Evolutionary conservation across 2,888 invertebrate species (phyloP).

Genomic region (Papilio demoleus): DNA sequence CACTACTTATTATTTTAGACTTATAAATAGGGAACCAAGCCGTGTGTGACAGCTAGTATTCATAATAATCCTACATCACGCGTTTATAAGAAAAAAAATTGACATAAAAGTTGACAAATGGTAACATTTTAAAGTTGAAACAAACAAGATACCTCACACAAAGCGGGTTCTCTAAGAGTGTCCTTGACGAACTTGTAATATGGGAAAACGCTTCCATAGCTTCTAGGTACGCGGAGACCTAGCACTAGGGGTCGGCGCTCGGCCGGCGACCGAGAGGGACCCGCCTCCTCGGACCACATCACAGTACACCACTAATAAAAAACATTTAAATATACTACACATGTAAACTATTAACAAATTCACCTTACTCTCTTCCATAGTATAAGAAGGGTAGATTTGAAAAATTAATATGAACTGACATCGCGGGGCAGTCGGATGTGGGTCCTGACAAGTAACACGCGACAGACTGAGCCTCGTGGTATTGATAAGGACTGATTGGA

Average conservation of each 20-base stretch:
- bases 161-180: slow-evolving; percentile 66
- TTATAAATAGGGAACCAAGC: too few relatives aligned
- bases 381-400: slow-evolving; percentile 45
- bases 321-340: slow-evolving; percentile 54
- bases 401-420: slow-evolving; percentile 29
- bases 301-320: slow-evolving; percentile 58
- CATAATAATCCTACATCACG: not conserved
- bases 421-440: not conserved
- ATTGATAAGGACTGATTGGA: slow-evolving; percentile 74
- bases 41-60: too few relatives aligned
- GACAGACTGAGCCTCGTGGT: slow-evolving; percentile 54
- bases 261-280: slow-evolving; percentile 57
- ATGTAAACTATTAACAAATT: slow-evolving; percentile 42
- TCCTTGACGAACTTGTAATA: slow-evolving; percentile 85
- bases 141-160: slow-evolving; percentile 54
- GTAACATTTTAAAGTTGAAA: not conserved
- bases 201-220: slow-evolving; percentile 85
- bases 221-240: slow-evolving; percentile 75
- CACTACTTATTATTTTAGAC: too few relatives aligned
- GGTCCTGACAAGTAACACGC: slow-evolving; percentile 32
- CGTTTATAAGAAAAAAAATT: not conserved
- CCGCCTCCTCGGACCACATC: slow-evolving; percentile 58
- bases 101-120: not conserved
- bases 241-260: slow-evolving; percentile 74
- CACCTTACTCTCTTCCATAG: slow-evolving; percentile 19